Evolutionary conservation across 2,888 invertebrate genomes (phyloP).

Genomic region (Oxyscelio sp.): DNA sequence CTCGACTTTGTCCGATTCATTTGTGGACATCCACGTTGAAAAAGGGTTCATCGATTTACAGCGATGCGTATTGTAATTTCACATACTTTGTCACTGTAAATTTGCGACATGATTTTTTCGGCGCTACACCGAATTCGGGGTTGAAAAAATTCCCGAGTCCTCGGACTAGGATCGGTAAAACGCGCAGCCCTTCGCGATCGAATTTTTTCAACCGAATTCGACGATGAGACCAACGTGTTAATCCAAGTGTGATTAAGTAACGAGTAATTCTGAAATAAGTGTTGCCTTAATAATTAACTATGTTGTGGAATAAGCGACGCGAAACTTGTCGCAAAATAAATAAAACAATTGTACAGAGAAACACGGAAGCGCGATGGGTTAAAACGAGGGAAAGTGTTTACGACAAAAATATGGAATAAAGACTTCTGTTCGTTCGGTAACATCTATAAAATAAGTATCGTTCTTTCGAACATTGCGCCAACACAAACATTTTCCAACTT

Average conservation of each 20-base stretch:
- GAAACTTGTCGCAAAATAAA: slow-evolving; percentile 4
- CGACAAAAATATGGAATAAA: slow-evolving; percentile 37
- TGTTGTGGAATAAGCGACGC: slow-evolving; percentile 72
- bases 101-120: neutral
- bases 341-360: slow-evolving; percentile 31
- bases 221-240: slow-evolving; percentile 37
- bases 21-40: neutral
- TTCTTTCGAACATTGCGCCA: slow-evolving; percentile 58
- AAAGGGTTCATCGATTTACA: neutral
- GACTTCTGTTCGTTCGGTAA: slow-evolving; percentile 54
- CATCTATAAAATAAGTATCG: slow-evolving; percentile 47
- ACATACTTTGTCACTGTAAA: neutral
- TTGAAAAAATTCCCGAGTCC: slow-evolving; percentile 1
- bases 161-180: neutral
- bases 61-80: neutral
- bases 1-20: slow-evolving; percentile 10
- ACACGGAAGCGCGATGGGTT: slow-evolving; percentile 26
- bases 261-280: slow-evolving; percentile 80
- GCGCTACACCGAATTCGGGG: neutral
- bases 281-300: slow-evolving; percentile 84
- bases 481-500: slow-evolving; percentile 49
- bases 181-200: neutral
- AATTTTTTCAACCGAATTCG: slow-evolving; percentile 25
- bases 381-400: neutral
- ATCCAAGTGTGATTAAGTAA: slow-evolving; percentile 46